Base-by-base conservation (phyloP, 1,140 invertebrate genomes). In the Drosophila navojoa region DNA sequence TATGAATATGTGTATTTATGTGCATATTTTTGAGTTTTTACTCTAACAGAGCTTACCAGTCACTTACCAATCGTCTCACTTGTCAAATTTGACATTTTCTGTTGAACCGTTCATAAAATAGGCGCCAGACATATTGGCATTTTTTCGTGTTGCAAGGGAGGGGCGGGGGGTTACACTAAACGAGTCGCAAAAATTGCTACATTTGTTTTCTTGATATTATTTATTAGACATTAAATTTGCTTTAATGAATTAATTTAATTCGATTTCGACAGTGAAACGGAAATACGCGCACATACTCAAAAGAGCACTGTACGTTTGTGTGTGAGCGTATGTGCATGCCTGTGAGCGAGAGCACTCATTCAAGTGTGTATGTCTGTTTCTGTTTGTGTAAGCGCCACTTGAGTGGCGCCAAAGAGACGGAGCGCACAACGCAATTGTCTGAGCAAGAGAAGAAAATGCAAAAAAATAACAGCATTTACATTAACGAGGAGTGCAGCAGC, bases 211-310 rank as follows among this genome's bases (percentile, higher is more conserved):
- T 70, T 82, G 66, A 70, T 79, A 73, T 87, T 69, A 87, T 87
- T 87, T 89, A 87, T 87, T 79, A 77, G 79, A 87, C 76, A 87
- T 87, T 87, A 71, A 87, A 80, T 87, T 87, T 72, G 76, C 67
- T 60, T 77, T 82, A 81, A 87, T 87, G 82, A 87, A 87, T 87
- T 87, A 87, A 89, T 87, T 79, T 87, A 79, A 82, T 87, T 82
- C 82, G 55, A 79, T 81, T 87, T 73, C 71, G 57, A 87, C 81
- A 77, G 61, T 61, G 74, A 71, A 80, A 81, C 61, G 75, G 64
- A 77, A 71, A 67, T 54, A 60, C n/a, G 27, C n/a, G n/a, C 15
- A 15, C 10, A 45, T 1, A 47, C 10, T 45, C 5, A 47, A n/a
- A 35, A 38, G 4, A 15, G 38, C n/a, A 47, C 9, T 7, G 25